Conservation (phyloP, 2,888 invertebrate species). For the Ophion ventricosus region DNA sequence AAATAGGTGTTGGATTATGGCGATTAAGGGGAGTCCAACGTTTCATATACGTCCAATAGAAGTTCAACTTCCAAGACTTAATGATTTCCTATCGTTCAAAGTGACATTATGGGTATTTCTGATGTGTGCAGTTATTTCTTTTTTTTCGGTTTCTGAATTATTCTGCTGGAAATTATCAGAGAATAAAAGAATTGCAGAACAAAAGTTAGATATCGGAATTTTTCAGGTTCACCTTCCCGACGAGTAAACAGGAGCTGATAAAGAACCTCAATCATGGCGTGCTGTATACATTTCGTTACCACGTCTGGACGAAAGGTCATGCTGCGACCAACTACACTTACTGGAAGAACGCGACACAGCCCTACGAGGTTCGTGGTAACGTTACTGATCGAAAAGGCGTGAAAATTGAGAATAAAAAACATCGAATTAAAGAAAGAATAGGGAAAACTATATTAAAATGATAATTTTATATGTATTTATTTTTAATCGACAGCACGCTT, state of each 20-base stretch:
- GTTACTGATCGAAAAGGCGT: not conserved
- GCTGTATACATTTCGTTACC: slow-evolving; percentile 93
- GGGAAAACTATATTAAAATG: too few species aligned
- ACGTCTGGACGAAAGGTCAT: slow-evolving; percentile 95
- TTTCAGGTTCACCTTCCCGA: slow-evolving; percentile 87
- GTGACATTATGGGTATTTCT: not conserved
- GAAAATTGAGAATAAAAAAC: not conserved
- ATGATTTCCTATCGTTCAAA: not conserved
- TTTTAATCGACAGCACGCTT: too few species aligned
- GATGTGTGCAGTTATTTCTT: not conserved
- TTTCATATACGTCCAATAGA: not conserved
- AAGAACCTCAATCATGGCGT: slow-evolving; percentile 89
- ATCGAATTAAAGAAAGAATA: not conserved
- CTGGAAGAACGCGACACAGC: slow-evolving; percentile 91
- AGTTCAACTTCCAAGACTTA: not conserved
- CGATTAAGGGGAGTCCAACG: too few species aligned
- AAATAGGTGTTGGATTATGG: not conserved
- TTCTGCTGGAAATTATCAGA: not conserved
- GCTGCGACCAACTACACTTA: slow-evolving; percentile 92
- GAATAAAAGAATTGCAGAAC: not conserved
- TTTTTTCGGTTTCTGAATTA: too few species aligned
- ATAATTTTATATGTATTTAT: too few species aligned
- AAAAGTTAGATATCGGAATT: not conserved
- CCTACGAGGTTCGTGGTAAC: slow-evolving; percentile 86
- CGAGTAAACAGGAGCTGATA: slow-evolving; percentile 90